Evolutionary conservation across 2,888 invertebrate genomes (phyloP), one percentile per base, ranked within the genome.

Genomic region (Tinea trinotella): DNA sequence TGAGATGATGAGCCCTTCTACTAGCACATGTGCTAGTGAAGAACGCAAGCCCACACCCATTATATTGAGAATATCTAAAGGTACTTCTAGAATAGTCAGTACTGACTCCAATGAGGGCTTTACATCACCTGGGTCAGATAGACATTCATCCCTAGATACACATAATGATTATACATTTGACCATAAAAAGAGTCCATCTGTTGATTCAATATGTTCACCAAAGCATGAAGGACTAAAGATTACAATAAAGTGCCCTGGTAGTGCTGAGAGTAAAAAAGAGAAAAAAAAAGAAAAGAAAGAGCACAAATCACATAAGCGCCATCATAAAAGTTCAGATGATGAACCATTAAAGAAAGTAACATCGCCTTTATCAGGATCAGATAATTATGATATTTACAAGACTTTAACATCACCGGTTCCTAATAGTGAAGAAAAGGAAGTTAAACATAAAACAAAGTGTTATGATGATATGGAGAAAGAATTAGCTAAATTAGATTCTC

Each of bases 31-130:
- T 54, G 62, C 73, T 48, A 76, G 69, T 71, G 85, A 85, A 56
- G 85, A 85, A 60, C 70, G 80, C 24, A 87, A 87, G 61, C 91
- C 93, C 72, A 94, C 95, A 46, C 95, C 95, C 18, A 96, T 96
- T 67, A 95, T 95, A 54, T 82, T 96, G 59, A 89, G 95, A 79
- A 96, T 96, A 88, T 95, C 94, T 60, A 93, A 95, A 79, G 90
- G 90, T 53, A 90, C 90, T 55, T 90, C 90, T 52, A 87, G 90
- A 60, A 85, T 90, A 68, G 89, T 90, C 55, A 90, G 90, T 66
- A 90, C 90, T 53, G 90, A 90, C 65, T 90, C 90, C 56, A 90
- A 90, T 79, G 88, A 88, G 68, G 87, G 88, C 53, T 83, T 86
- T 52, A 88, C 85, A 59, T 88, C 88, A 53, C 88, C 88, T 54